These are phyloP conservation scores for Apodemia mormo DNA, from an alignment of 2,888 invertebrate genomes.

Conservation along the genomic window DNA sequence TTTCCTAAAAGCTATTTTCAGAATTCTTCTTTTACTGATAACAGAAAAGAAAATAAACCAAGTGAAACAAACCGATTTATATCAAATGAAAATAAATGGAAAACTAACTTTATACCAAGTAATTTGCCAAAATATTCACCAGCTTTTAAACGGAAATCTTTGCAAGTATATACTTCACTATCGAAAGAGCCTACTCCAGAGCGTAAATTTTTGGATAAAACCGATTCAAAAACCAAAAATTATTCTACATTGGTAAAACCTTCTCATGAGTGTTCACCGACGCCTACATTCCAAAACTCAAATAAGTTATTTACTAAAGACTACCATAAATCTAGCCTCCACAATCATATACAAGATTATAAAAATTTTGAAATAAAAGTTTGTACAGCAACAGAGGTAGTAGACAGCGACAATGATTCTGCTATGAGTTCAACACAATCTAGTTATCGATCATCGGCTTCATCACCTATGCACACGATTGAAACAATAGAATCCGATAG, in stretches of 20 bases:
- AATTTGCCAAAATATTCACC: constrained; percentile 91
- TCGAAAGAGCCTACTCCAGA: constrained; percentile 77
- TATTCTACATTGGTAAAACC: constrained; percentile 38
- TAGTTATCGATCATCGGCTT: constrained; percentile 87
- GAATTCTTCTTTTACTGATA: constrained; percentile 57
- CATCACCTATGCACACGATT: constrained; percentile 87
- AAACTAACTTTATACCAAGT: constrained; percentile 64
- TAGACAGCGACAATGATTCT: constrained; percentile 93
- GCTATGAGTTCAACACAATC: constrained; percentile 93
- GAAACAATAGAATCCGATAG: constrained; percentile 80
- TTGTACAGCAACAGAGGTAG: constrained; percentile 74
- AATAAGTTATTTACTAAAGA: constrained; percentile 51
- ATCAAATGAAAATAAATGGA: constrained; percentile 70
- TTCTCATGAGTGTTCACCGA: constrained; percentile 36
- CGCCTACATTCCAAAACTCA: constrained; percentile 44
- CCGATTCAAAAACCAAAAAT: constrained; percentile 52
- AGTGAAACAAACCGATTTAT: constrained; percentile 54
- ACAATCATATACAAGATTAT: constrained; percentile 54
- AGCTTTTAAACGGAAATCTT: constrained; percentile 88
- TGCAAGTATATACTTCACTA: constrained; percentile 83
- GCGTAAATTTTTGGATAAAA: constrained; percentile 59
- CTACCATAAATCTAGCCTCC: constrained; percentile 57
- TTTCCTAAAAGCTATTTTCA: constrained; percentile 69
- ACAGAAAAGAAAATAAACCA: constrained; percentile 53
- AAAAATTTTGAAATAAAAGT: constrained; percentile 74